phyloP scores from a whole-genome alignment of 2,888 invertebrate genomes.

The Apocheima hispidaria region DNA sequence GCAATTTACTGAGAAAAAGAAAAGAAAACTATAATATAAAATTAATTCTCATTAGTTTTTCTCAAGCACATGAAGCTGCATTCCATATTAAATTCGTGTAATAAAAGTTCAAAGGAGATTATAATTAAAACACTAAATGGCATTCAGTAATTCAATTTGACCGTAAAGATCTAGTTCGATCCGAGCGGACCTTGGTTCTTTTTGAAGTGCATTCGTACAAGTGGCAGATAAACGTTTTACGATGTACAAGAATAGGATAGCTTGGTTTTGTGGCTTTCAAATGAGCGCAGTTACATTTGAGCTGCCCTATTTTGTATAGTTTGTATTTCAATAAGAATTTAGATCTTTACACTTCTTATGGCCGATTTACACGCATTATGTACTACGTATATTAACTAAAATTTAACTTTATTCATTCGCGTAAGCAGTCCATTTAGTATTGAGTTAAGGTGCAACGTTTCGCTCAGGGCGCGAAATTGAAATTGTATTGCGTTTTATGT shows the following conservation, averaged over 20 bases:
- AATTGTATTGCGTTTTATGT: too few relatives aligned
- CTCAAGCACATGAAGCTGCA: background rate
- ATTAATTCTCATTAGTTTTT: background rate
- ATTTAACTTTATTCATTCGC: too few relatives aligned
- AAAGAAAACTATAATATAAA: too few relatives aligned
- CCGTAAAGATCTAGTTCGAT: conserved; percentile 27
- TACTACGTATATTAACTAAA: too few relatives aligned
- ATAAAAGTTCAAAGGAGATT: conserved; percentile 33
- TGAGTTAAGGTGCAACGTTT: too few relatives aligned
- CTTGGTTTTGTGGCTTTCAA: conserved; percentile 30
- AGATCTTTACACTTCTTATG: background rate
- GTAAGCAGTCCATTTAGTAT: too few relatives aligned
- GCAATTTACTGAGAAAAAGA: too few relatives aligned
- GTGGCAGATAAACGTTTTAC: conserved; percentile 39
- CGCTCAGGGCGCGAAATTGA: too few relatives aligned
- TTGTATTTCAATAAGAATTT: background rate
- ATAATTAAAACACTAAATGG: conserved; percentile 28
- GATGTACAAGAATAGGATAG: conserved; percentile 30
- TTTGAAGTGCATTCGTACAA: conserved; percentile 37
- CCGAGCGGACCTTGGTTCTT: conserved; percentile 29
- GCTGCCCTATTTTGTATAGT: conserved; percentile 28
- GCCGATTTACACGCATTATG: too few relatives aligned
- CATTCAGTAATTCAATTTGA: conserved; percentile 23
- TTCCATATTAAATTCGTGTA: background rate
- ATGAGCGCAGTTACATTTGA: conserved; percentile 29